These are phyloP conservation scores for Hemicrepidius hirtus DNA, from an alignment of 2,888 invertebrate genomes.

Conservation along the genomic window DNA sequence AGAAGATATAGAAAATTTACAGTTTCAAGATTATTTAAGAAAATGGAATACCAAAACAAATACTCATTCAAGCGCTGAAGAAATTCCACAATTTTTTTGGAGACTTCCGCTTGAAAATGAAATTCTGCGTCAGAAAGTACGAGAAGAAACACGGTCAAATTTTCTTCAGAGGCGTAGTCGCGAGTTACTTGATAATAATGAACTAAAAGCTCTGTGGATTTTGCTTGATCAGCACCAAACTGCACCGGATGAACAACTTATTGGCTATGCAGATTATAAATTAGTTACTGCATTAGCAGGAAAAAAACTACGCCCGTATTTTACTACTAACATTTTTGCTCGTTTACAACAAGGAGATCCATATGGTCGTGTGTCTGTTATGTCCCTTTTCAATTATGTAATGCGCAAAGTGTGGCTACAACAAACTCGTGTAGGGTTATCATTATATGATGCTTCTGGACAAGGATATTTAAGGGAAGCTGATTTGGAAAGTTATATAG, in stretches of 20 bases:
- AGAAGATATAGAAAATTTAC: slow-evolving; percentile 68
- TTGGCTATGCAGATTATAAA: slow-evolving; percentile 89
- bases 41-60: slow-evolving; percentile 57
- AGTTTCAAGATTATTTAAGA: slow-evolving; percentile 62
- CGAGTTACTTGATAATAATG: slow-evolving; percentile 90
- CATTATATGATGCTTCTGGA: slow-evolving; percentile 94
- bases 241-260: slow-evolving; percentile 86
- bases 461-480: slow-evolving; percentile 78
- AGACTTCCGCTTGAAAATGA: slow-evolving; percentile 87
- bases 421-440: slow-evolving; percentile 94
- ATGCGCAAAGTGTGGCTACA: slow-evolving; percentile 97
- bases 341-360: slow-evolving; percentile 91
- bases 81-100: slow-evolving; percentile 85
- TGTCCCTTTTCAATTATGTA: slow-evolving; percentile 94
- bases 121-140: slow-evolving; percentile 84
- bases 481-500: slow-evolving; percentile 95
- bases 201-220: slow-evolving; percentile 88
- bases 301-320: slow-evolving; percentile 76
- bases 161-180: slow-evolving; percentile 90
- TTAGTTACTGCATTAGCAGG: slow-evolving; percentile 86
- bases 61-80: slow-evolving; percentile 71
- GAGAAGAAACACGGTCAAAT: slow-evolving; percentile 92
- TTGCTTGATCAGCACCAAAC: slow-evolving; percentile 88
- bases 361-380: slow-evolving; percentile 90
- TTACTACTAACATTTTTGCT: slow-evolving; percentile 91